These are phyloP conservation scores for Priocnemis perturbator DNA, from an alignment of 2,888 invertebrate species.

Conservation along the genomic window DNA sequence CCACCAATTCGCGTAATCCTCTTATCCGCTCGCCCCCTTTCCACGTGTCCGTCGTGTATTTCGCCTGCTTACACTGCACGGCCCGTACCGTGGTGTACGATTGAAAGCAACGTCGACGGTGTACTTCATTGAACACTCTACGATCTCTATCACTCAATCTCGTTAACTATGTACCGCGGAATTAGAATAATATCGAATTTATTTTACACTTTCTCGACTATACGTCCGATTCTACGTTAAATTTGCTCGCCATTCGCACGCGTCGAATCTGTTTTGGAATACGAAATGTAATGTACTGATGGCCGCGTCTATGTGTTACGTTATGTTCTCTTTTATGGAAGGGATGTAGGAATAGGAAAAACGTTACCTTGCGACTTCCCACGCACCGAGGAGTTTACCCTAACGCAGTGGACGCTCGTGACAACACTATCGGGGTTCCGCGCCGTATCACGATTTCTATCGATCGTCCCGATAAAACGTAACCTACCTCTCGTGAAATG, in stretches of 20 bases:
- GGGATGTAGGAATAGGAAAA: not conserved
- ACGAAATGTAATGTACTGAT: too few species aligned
- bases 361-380: not conserved
- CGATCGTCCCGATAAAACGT: constrained; percentile 23
- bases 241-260: too few species aligned
- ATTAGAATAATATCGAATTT: too few species aligned
- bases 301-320: too few species aligned
- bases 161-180: too few species aligned
- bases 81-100: not conserved
- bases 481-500: constrained; percentile 26
- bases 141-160: not conserved
- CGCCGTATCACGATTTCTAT: not conserved
- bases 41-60: constrained; percentile 2
- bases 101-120: not conserved
- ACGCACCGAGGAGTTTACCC: too few species aligned
- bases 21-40: constrained; percentile 21
- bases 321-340: too few species aligned
- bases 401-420: too few species aligned
- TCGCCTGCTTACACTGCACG: constrained; percentile 6
- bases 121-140: not conserved
- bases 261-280: too few species aligned
- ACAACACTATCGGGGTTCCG: too few species aligned
- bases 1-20: constrained; percentile 46
- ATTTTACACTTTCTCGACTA: not conserved
- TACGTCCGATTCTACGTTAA: not conserved